phyloP scores from a whole-genome alignment of 2,797 vertebrate genomes.

The Ara ararauna region DNA sequence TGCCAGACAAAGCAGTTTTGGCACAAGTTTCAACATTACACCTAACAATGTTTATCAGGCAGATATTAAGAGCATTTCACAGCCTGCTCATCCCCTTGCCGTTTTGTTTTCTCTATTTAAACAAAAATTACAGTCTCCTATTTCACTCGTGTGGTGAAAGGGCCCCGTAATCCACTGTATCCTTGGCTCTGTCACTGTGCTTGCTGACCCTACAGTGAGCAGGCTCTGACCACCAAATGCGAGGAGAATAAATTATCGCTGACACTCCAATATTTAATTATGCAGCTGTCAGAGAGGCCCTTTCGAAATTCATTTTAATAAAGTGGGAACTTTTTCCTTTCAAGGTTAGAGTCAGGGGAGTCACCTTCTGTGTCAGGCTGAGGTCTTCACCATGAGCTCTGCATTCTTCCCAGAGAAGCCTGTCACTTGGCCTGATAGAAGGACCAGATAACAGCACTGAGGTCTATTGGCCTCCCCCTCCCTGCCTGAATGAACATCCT shows the following conservation, averaged over 20 bases:
- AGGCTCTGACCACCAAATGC: constrained; percentile 93
- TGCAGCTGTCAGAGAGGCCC: constrained; percentile 98
- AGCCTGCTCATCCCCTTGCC: background rate
- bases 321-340: constrained; percentile 94
- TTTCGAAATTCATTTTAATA: constrained; percentile 99
- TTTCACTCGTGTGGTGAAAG: constrained; percentile 30
- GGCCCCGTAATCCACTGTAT: constrained; percentile 75
- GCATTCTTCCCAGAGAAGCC: constrained; percentile 80
- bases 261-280: constrained; percentile 99
- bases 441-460: constrained; percentile 81
- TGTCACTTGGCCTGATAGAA: constrained; percentile 88
- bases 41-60: background rate
- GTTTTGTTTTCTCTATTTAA: constrained; percentile 29
- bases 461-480: constrained; percentile 76
- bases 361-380: constrained; percentile 97
- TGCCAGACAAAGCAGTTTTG: background rate
- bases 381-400: constrained; percentile 85
- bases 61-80: background rate
- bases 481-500: constrained; percentile 84
- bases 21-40: background rate
- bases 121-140: constrained; percentile 43
- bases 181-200: constrained; percentile 83
- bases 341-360: constrained; percentile 96
- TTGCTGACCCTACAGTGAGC: constrained; percentile 90
- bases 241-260: constrained; percentile 97